Base-by-base conservation (phyloP, 2,113 vertebrate genomes). In the Naja naja region DNA sequence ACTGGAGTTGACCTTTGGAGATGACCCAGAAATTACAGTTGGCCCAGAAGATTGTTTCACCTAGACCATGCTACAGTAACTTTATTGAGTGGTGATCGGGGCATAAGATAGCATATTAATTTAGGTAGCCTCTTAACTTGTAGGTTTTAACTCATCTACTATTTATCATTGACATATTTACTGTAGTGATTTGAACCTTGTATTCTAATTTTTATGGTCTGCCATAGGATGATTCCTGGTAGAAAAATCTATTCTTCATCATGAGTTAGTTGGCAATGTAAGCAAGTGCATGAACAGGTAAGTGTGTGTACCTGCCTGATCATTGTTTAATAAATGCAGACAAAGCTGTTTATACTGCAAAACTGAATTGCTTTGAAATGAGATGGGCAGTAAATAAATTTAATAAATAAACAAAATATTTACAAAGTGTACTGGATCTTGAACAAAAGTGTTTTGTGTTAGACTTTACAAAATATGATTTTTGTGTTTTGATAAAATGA, bases 371-470 rank as follows among this genome's bases (percentile, higher is more conserved):
- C 12, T n/a, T 69, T 10, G 14, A 69, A n/a, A n/a, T 16, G 30
- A 69, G n/a, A n/a, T n/a, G n/a, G n/a, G n/a, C n/a, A n/a, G n/a
- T 14, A n/a, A 69, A 69, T 69, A 69, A n/a, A n/a, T 69, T n/a
- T 69, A 69, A 69, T 69, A n/a, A 30, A 69, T 16, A 69, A 64
- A 64, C 30, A 64, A 69, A 69, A 69, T n/a, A n/a, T 69, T 69
- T 69, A 69, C 30, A 90, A 58, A 54, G 11, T 86, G 90, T n/a
- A 60, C 52, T 23, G 18, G n/a, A 45, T 90, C 55, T 52, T 74
- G 34, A 88, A 89, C 23, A 81, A 74, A 93, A 39, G 3, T 23
- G 25, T 93, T 92, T 89, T 85, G n/a, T 22, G 43, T 89, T 92
- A 11, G 10, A 92, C 34, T 89, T 43, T 92, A 60, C 27, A 23